Percentiles rank a stretch among this genome's conserved stretches.
phyloP scores from a whole-genome alignment of 2,888 invertebrate genomes.

The Machimus atricapillus region DNA sequence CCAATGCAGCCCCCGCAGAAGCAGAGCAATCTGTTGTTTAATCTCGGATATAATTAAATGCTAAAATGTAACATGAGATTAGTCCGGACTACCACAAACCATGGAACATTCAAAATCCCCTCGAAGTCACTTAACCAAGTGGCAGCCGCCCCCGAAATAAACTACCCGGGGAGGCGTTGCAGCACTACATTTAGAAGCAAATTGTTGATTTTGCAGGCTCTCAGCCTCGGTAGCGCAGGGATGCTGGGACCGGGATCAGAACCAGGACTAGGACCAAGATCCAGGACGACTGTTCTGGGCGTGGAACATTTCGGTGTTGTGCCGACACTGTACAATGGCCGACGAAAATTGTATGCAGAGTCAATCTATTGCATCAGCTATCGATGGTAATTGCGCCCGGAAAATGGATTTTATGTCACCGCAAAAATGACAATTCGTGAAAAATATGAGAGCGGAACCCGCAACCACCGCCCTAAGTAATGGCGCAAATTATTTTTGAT shows the following conservation, averaged over 20 bases:
- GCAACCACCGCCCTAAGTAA: background rate
- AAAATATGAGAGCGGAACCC: conserved; percentile 23
- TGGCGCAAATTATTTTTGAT: conserved; percentile 27
- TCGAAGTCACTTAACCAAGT: conserved; percentile 22
- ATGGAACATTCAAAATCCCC: conserved; percentile 18
- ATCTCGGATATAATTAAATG: conserved; percentile 28
- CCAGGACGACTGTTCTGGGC: background rate
- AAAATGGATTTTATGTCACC: conserved; percentile 25
- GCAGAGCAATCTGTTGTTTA: background rate
- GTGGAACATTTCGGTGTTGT: background rate
- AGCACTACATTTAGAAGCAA: conserved; percentile 23
- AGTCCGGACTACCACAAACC: conserved; percentile 29
- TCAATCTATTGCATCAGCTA: background rate
- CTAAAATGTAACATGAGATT: conserved; percentile 33
- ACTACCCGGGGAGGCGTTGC: conserved; percentile 2
- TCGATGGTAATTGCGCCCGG: conserved; percentile 26
- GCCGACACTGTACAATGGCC: conserved; percentile 4
- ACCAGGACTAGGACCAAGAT: background rate
- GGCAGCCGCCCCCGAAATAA: background rate
- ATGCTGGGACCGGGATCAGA: background rate
- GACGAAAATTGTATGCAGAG: background rate
- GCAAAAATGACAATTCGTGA: conserved; percentile 34
- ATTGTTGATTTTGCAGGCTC: conserved; percentile 11
- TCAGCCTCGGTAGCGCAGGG: background rate
- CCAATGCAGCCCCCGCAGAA: background rate